Percentiles rank a stretch among this genome's conserved stretches.
Evolutionary conservation across 2,113 vertebrate genomes (phyloP).

Genomic region (Zosterops hypoxanthus): DNA sequence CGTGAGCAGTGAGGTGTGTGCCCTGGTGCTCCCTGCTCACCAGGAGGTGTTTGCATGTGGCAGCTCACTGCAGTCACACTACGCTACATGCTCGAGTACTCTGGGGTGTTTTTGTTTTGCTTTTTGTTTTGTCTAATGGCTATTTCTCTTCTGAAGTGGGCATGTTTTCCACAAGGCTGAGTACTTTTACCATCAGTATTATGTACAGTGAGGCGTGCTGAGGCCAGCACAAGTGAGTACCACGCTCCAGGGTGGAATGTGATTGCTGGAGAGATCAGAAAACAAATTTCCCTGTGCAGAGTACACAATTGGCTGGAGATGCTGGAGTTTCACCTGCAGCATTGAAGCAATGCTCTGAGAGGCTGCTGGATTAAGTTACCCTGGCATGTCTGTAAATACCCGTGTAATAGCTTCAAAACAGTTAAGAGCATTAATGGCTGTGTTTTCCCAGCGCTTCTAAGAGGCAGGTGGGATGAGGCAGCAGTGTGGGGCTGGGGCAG

Average conservation of each 20-base stretch:
- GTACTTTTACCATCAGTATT: background rate
- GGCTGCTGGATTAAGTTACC: background rate
- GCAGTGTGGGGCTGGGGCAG: rapidly evolving
- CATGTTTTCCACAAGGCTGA: background rate
- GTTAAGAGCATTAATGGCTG: background rate
- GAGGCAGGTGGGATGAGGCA: background rate
- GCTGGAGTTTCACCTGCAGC: background rate
- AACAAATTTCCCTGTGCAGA: background rate
- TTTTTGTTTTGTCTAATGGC: background rate
- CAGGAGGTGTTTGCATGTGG: rapidly evolving
- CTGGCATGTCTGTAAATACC: background rate
- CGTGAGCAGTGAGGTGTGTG: background rate
- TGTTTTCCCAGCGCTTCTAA: rapidly evolving
- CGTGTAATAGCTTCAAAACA: background rate
- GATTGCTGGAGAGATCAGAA: slow-evolving; percentile 1
- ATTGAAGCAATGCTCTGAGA: background rate
- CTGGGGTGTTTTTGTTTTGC: background rate
- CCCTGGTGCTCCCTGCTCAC: background rate
- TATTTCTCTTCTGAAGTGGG: background rate
- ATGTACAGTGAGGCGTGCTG: background rate
- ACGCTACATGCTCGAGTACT: rapidly evolving
- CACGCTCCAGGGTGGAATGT: background rate
- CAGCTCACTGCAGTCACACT: background rate
- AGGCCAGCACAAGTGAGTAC: background rate
- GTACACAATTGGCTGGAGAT: background rate